Evolutionary conservation across 1,140 invertebrate genomes (phyloP), one percentile per base, ranked within the genome.

Genomic region (Galendromus occidentalis): DNA sequence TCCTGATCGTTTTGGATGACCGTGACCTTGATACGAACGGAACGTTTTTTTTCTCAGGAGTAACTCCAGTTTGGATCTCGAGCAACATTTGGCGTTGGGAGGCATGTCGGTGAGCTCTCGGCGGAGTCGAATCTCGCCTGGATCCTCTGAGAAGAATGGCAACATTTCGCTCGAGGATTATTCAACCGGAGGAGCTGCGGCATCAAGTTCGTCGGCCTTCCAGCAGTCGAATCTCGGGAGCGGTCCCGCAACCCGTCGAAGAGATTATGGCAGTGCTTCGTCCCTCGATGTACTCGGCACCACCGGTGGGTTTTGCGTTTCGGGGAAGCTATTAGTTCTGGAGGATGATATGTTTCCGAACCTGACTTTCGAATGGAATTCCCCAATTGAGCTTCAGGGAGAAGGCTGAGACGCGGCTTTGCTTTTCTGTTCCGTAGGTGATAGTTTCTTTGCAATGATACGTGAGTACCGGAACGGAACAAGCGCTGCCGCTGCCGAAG

Each of bases 361-460:
- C 7, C 22, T 20, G 7, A 44, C 14, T 44, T 14, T 44, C 14
- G n/a, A 44, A 44, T 44, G n/a, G 74, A 76, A 71, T 74, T 64
- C 73, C 73, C 14, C 72, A 75, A 18, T 69, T 71, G 30, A 79
- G 78, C 64, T 80, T 80, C 69, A 78, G 80, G 72, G 77, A 80
- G 69, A 69, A 71, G 25, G 70, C 71, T 9, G 42, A 25, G 66
- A 67, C 66, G 64, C 44, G n/a, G n/a, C n/a, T 51, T 70, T 41
- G 42, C 66, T n/a, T 67, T 64, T 71, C 71, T 72, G 1, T 73
- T n/a, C 75, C 18, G 75, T 74, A n/a, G 78, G 79, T 39, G 84
- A 85, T 64, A 82, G 82, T 68, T 84, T 87, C 72, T 85, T 86
- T 74, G 84, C 83, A 7, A 86, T 91, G 84, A 80, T 90, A 7